These are phyloP conservation scores for Orius laevigatus DNA, from an alignment of 1,140 invertebrate genomes.

Conservation along the genomic window DNA sequence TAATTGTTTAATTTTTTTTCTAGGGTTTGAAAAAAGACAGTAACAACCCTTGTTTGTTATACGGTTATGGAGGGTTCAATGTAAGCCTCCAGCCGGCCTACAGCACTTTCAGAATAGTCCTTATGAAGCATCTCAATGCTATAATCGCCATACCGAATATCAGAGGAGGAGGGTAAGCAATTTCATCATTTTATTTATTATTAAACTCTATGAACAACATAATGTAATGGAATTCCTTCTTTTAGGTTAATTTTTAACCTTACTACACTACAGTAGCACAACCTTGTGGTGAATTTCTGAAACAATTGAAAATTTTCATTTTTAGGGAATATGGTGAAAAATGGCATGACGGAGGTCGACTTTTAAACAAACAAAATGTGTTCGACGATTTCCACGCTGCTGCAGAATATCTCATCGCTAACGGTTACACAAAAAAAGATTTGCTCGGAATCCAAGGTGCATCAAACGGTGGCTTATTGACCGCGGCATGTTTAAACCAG, in stretches of 20 bases:
- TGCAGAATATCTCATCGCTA: slow-evolving; percentile 72
- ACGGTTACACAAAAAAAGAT: slow-evolving; percentile 60
- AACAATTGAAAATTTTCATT: neutral
- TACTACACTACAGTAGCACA: too few species aligned
- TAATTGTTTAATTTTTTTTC: too few species aligned
- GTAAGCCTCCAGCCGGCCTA: slow-evolving; percentile 76
- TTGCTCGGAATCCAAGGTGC: slow-evolving; percentile 82
- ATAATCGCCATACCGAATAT: slow-evolving; percentile 86
- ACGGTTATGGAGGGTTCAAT: slow-evolving; percentile 97
- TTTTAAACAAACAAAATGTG: slow-evolving; percentile 91
- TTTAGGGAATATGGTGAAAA: slow-evolving; percentile 82
- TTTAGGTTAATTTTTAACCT: neutral
- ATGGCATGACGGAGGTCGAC: slow-evolving; percentile 87
- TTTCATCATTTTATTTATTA: slow-evolving; percentile 5
- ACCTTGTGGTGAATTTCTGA: neutral
- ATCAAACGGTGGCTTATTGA: slow-evolving; percentile 90
- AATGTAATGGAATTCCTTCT: neutral
- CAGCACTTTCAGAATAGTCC: slow-evolving; percentile 64
- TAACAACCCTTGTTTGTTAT: slow-evolving; percentile 63
- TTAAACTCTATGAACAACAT: neutral
- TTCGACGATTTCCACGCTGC: slow-evolving; percentile 94
- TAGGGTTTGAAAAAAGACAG: slow-evolving; percentile 47
- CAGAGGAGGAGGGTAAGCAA: slow-evolving; percentile 74
- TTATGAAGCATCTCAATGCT: slow-evolving; percentile 80
- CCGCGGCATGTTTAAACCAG: slow-evolving; percentile 87